Conservation (phyloP, 2,888 invertebrate genomes). For the Bedellia somnulentella region DNA sequence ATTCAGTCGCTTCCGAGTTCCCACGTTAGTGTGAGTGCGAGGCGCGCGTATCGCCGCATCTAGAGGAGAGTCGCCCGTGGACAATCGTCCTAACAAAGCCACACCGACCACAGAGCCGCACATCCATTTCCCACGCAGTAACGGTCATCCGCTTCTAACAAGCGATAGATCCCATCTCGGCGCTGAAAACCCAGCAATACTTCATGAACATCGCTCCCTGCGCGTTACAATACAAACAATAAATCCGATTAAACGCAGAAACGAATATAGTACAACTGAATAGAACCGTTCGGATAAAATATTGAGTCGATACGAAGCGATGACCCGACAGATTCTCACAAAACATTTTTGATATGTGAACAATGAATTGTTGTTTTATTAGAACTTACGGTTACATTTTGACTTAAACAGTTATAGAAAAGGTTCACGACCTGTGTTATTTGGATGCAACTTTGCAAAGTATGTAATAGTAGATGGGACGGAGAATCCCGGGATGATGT, state of each 20-base stretch:
- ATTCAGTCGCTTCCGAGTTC: slow-evolving; percentile 28
- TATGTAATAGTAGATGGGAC: background rate
- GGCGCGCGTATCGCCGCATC: slow-evolving; percentile 44
- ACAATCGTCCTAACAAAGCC: slow-evolving; percentile 60
- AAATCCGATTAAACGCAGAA: no score
- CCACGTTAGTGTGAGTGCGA: slow-evolving; percentile 50
- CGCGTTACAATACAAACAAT: background rate
- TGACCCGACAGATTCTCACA: no score
- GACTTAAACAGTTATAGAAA: background rate
- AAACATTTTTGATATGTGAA: background rate
- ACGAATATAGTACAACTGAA: no score
- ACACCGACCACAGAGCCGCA: slow-evolving; percentile 35
- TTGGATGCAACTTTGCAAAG: background rate
- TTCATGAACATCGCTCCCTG: slow-evolving; percentile 3
- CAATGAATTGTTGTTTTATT: background rate
- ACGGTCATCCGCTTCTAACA: slow-evolving; percentile 30
- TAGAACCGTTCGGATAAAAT: no score
- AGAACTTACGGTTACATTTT: background rate
- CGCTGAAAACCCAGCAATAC: slow-evolving; percentile 1
- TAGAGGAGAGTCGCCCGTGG: slow-evolving; percentile 52
- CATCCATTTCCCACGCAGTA: slow-evolving; percentile 59
- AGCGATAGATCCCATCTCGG: slow-evolving; percentile 1
- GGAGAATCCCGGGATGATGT: background rate
- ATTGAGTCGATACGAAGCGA: no score
- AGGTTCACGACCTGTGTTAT: background rate